A percentile compares a stretch with the other conserved stretches of the same genome.
Conservation (phyloP, 2,888 invertebrate genomes). For the Platycheirus rosarum region DNA sequence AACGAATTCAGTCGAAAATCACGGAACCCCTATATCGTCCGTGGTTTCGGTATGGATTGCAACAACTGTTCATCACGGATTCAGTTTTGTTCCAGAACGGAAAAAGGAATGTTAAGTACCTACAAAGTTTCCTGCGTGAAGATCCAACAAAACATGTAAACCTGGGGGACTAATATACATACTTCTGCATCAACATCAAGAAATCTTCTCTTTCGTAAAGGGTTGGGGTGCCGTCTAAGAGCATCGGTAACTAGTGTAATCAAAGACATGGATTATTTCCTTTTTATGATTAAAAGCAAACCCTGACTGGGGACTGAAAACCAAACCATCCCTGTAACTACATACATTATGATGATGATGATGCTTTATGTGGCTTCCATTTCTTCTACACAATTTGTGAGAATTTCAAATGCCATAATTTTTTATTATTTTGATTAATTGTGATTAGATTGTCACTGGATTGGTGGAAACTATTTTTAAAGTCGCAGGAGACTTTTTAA, state of each 20-base stretch:
- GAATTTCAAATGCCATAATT: conserved; percentile 66
- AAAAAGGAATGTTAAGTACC: conserved; percentile 65
- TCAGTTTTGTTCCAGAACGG: conserved; percentile 32
- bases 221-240: conserved; percentile 54
- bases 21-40: conserved; percentile 61
- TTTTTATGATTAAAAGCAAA: conserved; percentile 43
- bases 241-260: conserved; percentile 5
- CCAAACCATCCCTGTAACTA: conserved; percentile 49
- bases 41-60: conserved; percentile 67
- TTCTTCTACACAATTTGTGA: conserved; percentile 54
- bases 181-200: conserved; percentile 16
- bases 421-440: conserved; percentile 72
- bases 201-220: conserved; percentile 37
- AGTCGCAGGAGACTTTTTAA: neutral
- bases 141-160: conserved; percentile 30
- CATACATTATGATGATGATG: conserved; percentile 24
- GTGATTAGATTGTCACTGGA: conserved; percentile 60
- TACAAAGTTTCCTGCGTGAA: conserved; percentile 45
- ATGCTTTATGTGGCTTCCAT: conserved; percentile 16
- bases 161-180: conserved; percentile 36
- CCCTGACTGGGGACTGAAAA: conserved; percentile 23
- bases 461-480: conserved; percentile 51
- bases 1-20: conserved; percentile 28
- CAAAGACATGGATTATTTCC: conserved; percentile 47
- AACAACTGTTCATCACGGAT: conserved; percentile 61